Conservation (phyloP, 2,888 invertebrate genomes). For the Lepidochrysops patricia region DNA sequence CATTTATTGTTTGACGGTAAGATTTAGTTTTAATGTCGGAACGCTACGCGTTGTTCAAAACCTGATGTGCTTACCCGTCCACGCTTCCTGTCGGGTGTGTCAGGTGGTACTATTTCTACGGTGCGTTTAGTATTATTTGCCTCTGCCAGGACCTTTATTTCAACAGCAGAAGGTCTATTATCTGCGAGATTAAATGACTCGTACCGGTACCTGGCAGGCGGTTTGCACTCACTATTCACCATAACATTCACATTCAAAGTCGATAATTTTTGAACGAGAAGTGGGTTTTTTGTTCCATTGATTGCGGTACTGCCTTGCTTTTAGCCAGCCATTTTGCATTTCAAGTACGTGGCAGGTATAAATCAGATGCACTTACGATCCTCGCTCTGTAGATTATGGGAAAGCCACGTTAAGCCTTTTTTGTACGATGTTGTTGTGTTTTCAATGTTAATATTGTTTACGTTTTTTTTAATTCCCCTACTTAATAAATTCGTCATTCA, state of each 20-base stretch:
- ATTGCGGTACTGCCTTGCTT: neutral
- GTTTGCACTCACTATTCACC: conserved; percentile 45
- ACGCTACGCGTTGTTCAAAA: neutral
- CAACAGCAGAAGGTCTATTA: too few relatives aligned
- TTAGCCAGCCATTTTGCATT: conserved; percentile 1
- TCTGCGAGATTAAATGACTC: too few relatives aligned
- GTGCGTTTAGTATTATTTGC: too few relatives aligned
- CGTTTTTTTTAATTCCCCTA: too few relatives aligned
- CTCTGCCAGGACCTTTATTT: too few relatives aligned
- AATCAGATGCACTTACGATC: neutral
- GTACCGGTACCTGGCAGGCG: conserved; percentile 61
- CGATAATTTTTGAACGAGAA: conserved; percentile 40
- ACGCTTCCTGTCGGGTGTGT: conserved; percentile 53
- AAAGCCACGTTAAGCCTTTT: too few relatives aligned
- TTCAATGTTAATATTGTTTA: too few relatives aligned
- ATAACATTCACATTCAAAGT: conserved; percentile 61
- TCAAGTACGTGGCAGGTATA: neutral
- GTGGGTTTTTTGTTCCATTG: neutral
- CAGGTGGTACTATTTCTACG: conserved; percentile 63
- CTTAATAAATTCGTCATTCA: too few relatives aligned
- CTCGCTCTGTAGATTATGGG: neutral
- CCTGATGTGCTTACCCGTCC: conserved; percentile 41
- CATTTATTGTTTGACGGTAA: neutral
- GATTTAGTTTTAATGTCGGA: neutral
- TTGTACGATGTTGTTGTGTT: too few relatives aligned